Conservation (phyloP, 1,140 invertebrate genomes). For the Drosophila neocordata region DNA sequence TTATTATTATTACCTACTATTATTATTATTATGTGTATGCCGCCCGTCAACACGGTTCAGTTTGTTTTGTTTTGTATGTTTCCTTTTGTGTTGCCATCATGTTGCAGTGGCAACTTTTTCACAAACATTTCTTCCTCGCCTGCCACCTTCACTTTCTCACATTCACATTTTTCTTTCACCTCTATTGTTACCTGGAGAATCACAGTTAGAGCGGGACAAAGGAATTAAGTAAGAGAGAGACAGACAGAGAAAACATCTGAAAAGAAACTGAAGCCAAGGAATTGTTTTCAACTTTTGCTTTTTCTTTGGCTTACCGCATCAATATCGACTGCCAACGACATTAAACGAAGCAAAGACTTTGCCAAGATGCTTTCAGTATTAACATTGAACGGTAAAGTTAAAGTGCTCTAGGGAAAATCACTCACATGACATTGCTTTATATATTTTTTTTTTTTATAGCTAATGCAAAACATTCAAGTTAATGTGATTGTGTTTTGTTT, state of each 20-base stretch:
- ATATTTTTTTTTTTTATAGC: background rate
- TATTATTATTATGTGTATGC: conserved; percentile 57
- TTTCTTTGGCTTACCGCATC: conserved; percentile 1
- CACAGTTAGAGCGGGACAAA: background rate
- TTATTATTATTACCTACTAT: conserved; percentile 58
- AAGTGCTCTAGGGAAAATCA: background rate
- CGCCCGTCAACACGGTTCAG: conserved; percentile 49
- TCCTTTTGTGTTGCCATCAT: conserved; percentile 43
- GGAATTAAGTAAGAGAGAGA: background rate
- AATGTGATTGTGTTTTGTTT: too few relatives aligned
- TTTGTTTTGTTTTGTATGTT: conserved; percentile 24
- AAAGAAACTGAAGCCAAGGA: background rate
- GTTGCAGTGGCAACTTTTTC: conserved; percentile 53
- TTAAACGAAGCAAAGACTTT: background rate
- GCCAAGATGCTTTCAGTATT: background rate
- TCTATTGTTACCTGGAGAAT: background rate
- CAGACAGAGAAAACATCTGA: background rate
- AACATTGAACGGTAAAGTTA: background rate
- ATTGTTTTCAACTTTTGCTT: background rate
- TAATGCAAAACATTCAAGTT: background rate
- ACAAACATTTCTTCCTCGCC: conserved; percentile 12
- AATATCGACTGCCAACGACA: conserved; percentile 1
- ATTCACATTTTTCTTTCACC: conserved; percentile 13
- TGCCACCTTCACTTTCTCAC: background rate
- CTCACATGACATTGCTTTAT: background rate